Conservation (phyloP, 2,797 vertebrate species). For the Enteromius anoplus region DNA sequence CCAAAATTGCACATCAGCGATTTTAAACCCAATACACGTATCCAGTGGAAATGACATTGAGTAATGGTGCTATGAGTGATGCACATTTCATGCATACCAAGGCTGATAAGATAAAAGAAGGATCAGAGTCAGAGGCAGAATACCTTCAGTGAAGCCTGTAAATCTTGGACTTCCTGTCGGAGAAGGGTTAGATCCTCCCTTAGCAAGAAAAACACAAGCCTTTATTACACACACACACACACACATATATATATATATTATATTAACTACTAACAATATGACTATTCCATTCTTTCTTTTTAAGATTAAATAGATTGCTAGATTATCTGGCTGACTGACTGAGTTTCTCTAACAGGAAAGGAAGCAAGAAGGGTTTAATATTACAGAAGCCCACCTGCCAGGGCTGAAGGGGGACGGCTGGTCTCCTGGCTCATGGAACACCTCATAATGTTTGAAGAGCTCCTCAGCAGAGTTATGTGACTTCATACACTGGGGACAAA, state of each 20-base stretch:
- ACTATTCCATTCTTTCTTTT: background rate
- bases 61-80: conserved; percentile 1
- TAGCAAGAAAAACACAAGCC: conserved; percentile 24
- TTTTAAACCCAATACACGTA: background rate
- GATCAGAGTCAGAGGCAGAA: background rate
- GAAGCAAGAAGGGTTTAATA: background rate
- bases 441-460: conserved; percentile 97
- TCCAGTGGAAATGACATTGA: background rate
- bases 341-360: conserved; percentile 6
- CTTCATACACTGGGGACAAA: conserved; percentile 99
- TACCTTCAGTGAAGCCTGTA: conserved; percentile 95
- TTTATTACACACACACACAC: background rate
- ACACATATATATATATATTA: background rate
- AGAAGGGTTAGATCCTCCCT: conserved; percentile 91
- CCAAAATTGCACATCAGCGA: background rate
- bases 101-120: background rate
- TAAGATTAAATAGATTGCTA: background rate
- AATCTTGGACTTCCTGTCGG: conserved; percentile 93
- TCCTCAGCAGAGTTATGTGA: conserved; percentile 98
- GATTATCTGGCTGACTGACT: background rate
- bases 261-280: background rate
- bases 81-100: background rate
- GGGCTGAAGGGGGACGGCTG: conserved; percentile 83
- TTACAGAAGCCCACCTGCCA: conserved; percentile 78
- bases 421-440: conserved; percentile 90